Conservation (phyloP, 2,113 vertebrate species). For the Gila orcuttii region DNA sequence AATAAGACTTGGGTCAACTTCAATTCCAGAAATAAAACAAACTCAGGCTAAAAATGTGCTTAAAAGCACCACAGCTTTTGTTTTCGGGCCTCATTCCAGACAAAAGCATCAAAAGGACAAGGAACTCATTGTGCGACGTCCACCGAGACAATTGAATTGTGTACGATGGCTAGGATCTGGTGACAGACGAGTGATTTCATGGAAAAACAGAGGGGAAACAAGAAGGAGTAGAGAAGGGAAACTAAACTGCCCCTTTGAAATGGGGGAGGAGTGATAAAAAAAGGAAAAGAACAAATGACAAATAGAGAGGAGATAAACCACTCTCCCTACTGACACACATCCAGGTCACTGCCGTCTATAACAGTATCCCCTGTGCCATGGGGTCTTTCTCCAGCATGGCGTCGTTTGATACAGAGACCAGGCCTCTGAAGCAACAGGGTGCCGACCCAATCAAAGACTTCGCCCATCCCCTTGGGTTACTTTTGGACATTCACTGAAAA, state of each 20-base stretch:
- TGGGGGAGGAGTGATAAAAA: conserved; percentile 66
- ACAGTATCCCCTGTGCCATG: conserved; percentile 80
- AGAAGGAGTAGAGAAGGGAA: conserved; percentile 68
- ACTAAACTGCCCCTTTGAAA: conserved; percentile 71
- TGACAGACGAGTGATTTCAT: conserved; percentile 83
- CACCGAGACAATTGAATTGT: conserved; percentile 85
- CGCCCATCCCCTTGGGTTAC: conserved; percentile 83
- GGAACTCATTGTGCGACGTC: conserved; percentile 45
- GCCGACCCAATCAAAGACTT: conserved; percentile 79
- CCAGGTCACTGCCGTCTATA: conserved; percentile 81
- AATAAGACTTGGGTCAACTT: conserved; percentile 51
- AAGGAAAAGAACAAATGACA: conserved; percentile 36
- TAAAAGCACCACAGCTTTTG: conserved; percentile 9
- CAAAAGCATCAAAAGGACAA: conserved; percentile 56
- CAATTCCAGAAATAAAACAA: conserved; percentile 48
- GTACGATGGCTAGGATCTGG: conserved; percentile 79
- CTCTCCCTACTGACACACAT: conserved; percentile 63
- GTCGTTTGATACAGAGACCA: conserved; percentile 79
- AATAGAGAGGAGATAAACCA: conserved; percentile 45
- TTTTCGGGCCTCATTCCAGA: conserved; percentile 21
- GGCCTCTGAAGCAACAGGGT: conserved; percentile 80
- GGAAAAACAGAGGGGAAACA: conserved; percentile 52
- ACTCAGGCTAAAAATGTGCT: not conserved
- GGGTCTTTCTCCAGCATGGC: conserved; percentile 74
- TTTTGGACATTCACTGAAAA: conserved; percentile 80